These are phyloP conservation scores for Amphiprion percula DNA, from an alignment of 2,113 vertebrate species.

Conservation along the genomic window DNA sequence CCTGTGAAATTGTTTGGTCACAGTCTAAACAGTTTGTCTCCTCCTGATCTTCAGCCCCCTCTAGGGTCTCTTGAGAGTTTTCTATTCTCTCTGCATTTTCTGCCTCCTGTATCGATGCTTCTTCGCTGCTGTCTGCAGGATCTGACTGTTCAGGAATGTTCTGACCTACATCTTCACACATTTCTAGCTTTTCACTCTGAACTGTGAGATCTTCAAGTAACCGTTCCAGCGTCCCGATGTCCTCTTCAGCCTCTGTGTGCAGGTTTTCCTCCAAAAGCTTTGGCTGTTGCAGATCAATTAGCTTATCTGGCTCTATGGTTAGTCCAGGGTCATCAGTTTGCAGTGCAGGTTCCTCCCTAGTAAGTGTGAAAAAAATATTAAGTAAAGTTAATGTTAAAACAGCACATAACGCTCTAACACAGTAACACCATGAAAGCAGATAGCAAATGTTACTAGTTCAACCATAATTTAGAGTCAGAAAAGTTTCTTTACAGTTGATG, in stretches of 20 bases:
- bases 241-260: constrained; percentile 30
- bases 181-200: constrained; percentile 33
- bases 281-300: constrained; percentile 22
- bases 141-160: constrained; percentile 28
- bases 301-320: not conserved
- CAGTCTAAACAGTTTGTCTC: constrained; percentile 28
- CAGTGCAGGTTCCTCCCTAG: constrained; percentile 40
- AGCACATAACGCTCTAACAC: not conserved
- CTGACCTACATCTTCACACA: constrained; percentile 54
- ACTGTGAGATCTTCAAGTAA: constrained; percentile 19
- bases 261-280: constrained; percentile 38
- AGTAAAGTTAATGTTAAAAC: not conserved
- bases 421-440: not conserved
- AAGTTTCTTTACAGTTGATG: no score
- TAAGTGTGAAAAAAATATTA: constrained; percentile 9
- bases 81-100: constrained; percentile 40
- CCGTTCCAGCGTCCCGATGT: not conserved
- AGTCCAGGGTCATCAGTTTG: constrained; percentile 24
- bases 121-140: not conserved
- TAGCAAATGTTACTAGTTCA: not conserved
- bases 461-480: no score
- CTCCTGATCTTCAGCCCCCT: constrained; percentile 26
- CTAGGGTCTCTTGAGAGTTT: not conserved
- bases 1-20: constrained; percentile 5
- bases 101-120: not conserved